Base-by-base conservation (phyloP, 1,140 invertebrate species). In the Xylocopa sonorina region DNA sequence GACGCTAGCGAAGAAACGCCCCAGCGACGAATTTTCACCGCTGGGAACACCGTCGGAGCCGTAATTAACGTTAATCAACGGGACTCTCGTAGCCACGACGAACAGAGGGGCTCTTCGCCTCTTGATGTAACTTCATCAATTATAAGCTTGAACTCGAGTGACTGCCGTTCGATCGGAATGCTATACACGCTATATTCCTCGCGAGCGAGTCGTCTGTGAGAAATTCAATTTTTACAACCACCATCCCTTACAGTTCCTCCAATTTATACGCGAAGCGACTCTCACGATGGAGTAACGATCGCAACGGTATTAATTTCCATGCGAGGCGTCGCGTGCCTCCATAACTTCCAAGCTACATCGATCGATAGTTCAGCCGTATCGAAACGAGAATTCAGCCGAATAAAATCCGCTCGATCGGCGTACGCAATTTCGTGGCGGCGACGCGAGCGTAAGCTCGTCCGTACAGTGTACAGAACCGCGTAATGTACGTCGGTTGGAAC, bases 21-120 rank as follows among this genome's bases (percentile, higher is more conserved):
- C 29, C 10, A 24, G 24, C 34, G 67, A 69, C 50, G 41, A 69
- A 69, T 50, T 69, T 55, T 55, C 34, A 1, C 3, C n/a, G 16
- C 0, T n/a, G n/a, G 34, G 50, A 53, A 41, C 46, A 34, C 18
- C 24, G 16, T 3, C 34, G 50, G 21, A 55, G 67, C 12, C 27
- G 67, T 69, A 69, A 69, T 69, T 69, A 69, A 74, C 71, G 71
- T 74, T 74, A 51, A 74, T 62, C 71, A 63, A 74, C 71, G 62
- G 43, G 62, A 38, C 46, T 63, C 51, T 27, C 9, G 53, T 29
- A 27, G 34, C 43, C 29, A 16, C 29, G 16, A 21, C 5, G 9
- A 18, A 29, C 29, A 24, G 29, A 62, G 21, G 16, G 32, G 32
- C 12, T 27, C 62, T 64, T 64, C 43, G 38, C n/a, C 53, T 55